phyloP scores from a whole-genome alignment of 2,797 vertebrate genomes.

The Petrocephalus sullivani region DNA sequence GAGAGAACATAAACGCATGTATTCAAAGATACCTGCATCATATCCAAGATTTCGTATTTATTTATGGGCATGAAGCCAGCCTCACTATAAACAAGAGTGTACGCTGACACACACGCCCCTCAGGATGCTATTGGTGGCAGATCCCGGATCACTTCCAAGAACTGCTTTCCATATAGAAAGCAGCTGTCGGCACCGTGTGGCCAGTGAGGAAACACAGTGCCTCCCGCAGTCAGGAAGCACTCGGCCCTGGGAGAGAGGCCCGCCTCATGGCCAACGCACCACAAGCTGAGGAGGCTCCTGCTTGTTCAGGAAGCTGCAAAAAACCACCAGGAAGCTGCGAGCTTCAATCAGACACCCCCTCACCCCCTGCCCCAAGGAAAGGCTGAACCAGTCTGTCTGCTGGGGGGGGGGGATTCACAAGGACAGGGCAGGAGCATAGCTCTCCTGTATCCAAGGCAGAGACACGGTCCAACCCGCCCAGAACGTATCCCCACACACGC shows the following conservation, averaged over 20 bases:
- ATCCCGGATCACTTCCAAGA: background rate
- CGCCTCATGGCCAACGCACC: background rate
- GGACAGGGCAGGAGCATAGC: background rate
- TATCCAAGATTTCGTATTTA: background rate
- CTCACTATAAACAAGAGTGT: background rate
- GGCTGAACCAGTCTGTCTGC: background rate
- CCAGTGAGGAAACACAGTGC: background rate
- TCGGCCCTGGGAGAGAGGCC: background rate
- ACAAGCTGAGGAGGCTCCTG: background rate
- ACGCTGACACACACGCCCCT: background rate
- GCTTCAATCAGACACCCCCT: background rate
- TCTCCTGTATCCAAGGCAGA: background rate
- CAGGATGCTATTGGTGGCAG: background rate
- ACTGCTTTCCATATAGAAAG: conserved; percentile 2
- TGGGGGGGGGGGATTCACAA: background rate
- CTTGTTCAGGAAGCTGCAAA: background rate
- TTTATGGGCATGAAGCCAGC: background rate
- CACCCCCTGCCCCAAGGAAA: background rate
- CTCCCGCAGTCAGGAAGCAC: background rate
- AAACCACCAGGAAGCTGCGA: background rate
- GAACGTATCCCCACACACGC: background rate
- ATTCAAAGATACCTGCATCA: background rate
- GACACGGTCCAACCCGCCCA: background rate
- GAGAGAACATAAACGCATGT: too few relatives aligned
- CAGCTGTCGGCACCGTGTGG: background rate